These are phyloP conservation scores for Salticus scenicus DNA, from an alignment of 2,888 invertebrate genomes.

Conservation along the genomic window DNA sequence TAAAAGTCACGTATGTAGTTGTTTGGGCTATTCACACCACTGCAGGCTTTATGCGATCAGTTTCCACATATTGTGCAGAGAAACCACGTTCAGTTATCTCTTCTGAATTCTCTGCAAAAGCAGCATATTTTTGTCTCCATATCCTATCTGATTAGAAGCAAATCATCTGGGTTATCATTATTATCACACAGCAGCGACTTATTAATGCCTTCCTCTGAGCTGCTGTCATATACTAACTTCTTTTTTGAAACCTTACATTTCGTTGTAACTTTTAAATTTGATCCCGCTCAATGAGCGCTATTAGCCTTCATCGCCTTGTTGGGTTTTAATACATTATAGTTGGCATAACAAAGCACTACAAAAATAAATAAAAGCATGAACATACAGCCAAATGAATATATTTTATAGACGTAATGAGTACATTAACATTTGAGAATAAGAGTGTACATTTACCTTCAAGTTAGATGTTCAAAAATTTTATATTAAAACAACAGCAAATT, in stretches of 20 bases:
- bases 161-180: too few species aligned
- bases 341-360: constrained; percentile 1
- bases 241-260: not conserved
- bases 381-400: constrained; percentile 1
- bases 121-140: not conserved
- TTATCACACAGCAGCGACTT: not conserved
- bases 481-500: not conserved
- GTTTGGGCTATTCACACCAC: not conserved
- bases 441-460: not conserved
- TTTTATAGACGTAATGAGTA: constrained; percentile 2
- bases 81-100: not conserved
- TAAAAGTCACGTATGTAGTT: not conserved
- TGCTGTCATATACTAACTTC: not conserved
- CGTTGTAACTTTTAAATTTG: not conserved
- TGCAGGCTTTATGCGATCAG: not conserved
- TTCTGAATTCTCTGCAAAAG: not conserved
- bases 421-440: not conserved
- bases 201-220: not conserved
- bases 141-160: not conserved
- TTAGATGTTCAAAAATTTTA: not conserved
- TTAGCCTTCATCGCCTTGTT: constrained; percentile 12
- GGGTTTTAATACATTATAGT: not conserved
- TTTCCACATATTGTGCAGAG: not conserved
- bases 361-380: constrained; percentile 10
- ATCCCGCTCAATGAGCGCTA: not conserved